Evolutionary conservation across 2,113 vertebrate genomes (phyloP).

Genomic region (Miniopterus natalensis): DNA sequence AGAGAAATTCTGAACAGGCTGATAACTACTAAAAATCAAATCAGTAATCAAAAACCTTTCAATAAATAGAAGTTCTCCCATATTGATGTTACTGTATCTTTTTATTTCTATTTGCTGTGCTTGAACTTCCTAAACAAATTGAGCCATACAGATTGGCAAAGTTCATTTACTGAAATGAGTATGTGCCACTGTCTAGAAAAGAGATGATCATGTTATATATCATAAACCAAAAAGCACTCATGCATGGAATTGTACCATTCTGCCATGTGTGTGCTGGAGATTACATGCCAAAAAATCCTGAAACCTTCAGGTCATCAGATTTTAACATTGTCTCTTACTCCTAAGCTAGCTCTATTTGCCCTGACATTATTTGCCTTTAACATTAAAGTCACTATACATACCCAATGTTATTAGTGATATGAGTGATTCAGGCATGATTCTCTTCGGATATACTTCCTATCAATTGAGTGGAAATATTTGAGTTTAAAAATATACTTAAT

Average conservation of each 20-base stretch:
- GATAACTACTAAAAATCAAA: background rate
- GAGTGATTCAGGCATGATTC: background rate
- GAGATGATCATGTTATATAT: background rate
- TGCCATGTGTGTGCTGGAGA: background rate
- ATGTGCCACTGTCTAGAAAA: background rate
- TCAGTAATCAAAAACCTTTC: background rate
- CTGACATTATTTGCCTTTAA: background rate
- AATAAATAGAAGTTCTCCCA: background rate
- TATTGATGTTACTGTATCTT: background rate
- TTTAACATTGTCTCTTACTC: background rate
- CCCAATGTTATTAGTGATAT: background rate
- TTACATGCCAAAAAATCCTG: background rate
- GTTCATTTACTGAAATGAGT: slow-evolving; percentile 16
- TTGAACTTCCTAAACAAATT: slow-evolving; percentile 48
- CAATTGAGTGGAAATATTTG: slow-evolving; percentile 62
- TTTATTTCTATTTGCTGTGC: background rate
- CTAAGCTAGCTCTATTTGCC: background rate
- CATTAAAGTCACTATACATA: background rate
- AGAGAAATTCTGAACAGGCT: background rate
- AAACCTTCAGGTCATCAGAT: background rate
- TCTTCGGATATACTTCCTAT: slow-evolving; percentile 65
- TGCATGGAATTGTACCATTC: background rate
- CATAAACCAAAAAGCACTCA: background rate
- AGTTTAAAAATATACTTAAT: slow-evolving; percentile 53
- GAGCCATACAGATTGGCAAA: background rate